phyloP scores from a whole-genome alignment of 2,888 invertebrate genomes.

The Leptopilina drosophilae region DNA sequence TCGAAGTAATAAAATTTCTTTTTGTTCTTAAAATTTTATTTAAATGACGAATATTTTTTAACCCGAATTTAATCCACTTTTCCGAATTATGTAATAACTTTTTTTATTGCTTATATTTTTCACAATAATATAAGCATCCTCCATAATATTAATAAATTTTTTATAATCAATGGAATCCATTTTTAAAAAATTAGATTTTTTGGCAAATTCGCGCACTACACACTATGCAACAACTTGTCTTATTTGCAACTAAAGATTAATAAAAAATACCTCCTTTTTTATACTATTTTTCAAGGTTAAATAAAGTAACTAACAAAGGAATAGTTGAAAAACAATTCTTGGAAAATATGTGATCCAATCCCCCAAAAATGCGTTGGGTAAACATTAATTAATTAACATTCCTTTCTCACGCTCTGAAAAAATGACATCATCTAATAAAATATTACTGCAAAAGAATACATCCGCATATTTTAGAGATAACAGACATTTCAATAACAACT shows the following conservation, averaged over 20 bases:
- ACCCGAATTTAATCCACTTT: neutral
- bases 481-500: neutral
- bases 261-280: neutral
- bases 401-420: no score
- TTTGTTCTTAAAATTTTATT: neutral
- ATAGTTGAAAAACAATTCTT: conserved; percentile 1
- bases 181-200: neutral
- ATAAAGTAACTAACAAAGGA: neutral
- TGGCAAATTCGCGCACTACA: neutral
- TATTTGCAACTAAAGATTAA: neutral
- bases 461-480: neutral
- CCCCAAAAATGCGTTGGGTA: neutral
- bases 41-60: neutral
- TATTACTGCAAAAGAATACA: neutral
- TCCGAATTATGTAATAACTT: neutral
- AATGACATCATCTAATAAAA: no score
- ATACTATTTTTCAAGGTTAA: neutral
- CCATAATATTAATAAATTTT: no score
- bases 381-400: neutral
- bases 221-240: neutral
- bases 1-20: neutral
- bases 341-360: neutral
- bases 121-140: no score
- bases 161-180: neutral
- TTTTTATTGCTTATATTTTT: no score